Percentiles rank a stretch among this genome's conserved stretches.
Evolutionary conservation across 2,888 invertebrate genomes (phyloP).

Genomic region (Eupithecia subumbrata): DNA sequence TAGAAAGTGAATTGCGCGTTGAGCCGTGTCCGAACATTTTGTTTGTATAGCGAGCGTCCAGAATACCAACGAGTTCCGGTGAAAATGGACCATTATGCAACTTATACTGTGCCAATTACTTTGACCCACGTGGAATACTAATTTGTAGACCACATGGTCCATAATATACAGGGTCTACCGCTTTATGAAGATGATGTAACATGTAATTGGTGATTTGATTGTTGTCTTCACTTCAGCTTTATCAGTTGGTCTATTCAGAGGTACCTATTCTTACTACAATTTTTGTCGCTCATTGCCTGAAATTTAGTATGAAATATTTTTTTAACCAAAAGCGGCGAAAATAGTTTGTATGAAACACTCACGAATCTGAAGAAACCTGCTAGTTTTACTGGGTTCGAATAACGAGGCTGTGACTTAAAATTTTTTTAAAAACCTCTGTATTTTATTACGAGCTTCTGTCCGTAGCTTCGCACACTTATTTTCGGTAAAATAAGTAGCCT

Average conservation of each 20-base stretch:
- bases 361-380: too few species aligned
- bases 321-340: too few species aligned
- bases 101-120: slow-evolving; percentile 39
- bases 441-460: too few species aligned
- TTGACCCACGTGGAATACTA: slow-evolving; percentile 44
- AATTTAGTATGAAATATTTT: too few species aligned
- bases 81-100: slow-evolving; percentile 67
- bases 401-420: too few species aligned
- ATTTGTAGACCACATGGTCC: slow-evolving; percentile 27
- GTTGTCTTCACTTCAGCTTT: neutral
- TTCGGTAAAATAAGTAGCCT: too few species aligned
- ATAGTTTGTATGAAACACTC: too few species aligned
- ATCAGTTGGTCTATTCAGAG: neutral
- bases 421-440: too few species aligned
- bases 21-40: slow-evolving; percentile 39
- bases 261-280: too few species aligned
- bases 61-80: slow-evolving; percentile 75
- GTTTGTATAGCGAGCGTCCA: slow-evolving; percentile 47
- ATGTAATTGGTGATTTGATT: neutral
- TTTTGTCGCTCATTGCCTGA: too few species aligned
- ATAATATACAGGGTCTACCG: neutral
- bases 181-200: neutral
- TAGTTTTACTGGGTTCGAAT: too few species aligned
- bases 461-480: too few species aligned
- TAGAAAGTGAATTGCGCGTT: slow-evolving; percentile 39